Percentiles rank a stretch among this genome's conserved stretches.
Evolutionary conservation across 1,140 invertebrate genomes (phyloP).

Genomic region (Pinna nobilis): DNA sequence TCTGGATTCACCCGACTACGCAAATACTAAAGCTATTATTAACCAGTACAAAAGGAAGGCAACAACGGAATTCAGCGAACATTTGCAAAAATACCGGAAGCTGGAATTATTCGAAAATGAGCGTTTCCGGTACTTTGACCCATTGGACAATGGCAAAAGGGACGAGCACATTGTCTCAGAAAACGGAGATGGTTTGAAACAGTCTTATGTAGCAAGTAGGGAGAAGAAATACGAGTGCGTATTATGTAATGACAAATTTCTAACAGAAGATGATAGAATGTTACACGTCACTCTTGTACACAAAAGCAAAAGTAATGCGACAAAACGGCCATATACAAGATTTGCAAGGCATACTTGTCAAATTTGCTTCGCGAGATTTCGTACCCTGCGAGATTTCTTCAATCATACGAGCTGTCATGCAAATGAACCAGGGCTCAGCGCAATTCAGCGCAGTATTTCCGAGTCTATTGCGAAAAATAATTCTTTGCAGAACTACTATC

Average conservation of each 20-base stretch:
- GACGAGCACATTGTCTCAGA: no score
- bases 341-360: constrained; percentile 42
- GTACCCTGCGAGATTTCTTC: constrained; percentile 41
- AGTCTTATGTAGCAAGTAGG: background rate
- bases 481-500: background rate
- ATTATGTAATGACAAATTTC: constrained; percentile 36
- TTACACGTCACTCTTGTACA: constrained; percentile 39
- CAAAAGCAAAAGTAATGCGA: constrained; percentile 19
- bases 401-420: constrained; percentile 36
- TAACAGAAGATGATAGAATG: constrained; percentile 37
- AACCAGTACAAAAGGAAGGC: constrained; percentile 2
- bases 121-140: background rate
- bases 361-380: constrained; percentile 42
- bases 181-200: no score
- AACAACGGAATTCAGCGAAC: background rate
- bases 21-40: background rate
- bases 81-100: no score
- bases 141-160: background rate
- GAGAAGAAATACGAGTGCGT: constrained; percentile 15
- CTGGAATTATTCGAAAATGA: background rate
- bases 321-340: constrained; percentile 9
- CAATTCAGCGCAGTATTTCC: constrained; percentile 7
- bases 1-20: background rate
- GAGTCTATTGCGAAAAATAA: constrained; percentile 14
- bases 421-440: constrained; percentile 5